Percentiles rank a stretch among this genome's conserved stretches.
Conservation (phyloP, 2,113 vertebrate genomes). For the Rhabdornis inornatus region DNA sequence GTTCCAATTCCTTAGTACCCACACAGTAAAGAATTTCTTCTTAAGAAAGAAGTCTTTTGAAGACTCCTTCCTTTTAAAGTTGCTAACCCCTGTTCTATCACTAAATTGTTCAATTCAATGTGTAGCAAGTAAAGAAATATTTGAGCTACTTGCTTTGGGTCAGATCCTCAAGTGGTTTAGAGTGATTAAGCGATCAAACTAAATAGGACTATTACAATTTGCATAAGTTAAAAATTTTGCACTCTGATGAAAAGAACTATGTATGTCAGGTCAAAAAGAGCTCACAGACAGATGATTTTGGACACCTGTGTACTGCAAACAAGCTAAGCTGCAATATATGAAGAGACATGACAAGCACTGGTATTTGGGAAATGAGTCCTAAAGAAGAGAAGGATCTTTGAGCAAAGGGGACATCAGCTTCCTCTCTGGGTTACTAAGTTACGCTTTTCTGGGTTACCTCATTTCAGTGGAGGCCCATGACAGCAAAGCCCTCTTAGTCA, state of each 20-base stretch:
- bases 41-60: background rate
- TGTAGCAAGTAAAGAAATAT: background rate
- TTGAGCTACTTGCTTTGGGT: background rate
- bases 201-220: background rate
- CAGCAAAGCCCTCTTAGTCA: background rate
- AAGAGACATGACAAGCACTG: background rate
- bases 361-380: background rate
- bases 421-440: background rate
- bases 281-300: background rate
- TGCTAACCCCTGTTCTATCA: accelerated
- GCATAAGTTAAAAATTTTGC: background rate
- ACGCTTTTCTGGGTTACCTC: background rate
- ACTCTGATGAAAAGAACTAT: background rate
- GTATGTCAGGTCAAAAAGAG: background rate
- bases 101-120: background rate
- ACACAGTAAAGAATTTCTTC: background rate
- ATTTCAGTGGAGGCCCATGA: background rate
- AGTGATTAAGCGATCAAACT: background rate
- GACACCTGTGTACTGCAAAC: background rate
- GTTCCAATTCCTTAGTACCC: background rate
- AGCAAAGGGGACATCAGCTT: background rate
- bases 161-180: background rate
- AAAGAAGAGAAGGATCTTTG: background rate
- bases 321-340: background rate
- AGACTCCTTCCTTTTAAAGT: background rate